Percentiles rank a stretch among this genome's conserved stretches.
phyloP scores from a whole-genome alignment of 1,140 invertebrate genomes.

The Chironomus tepperi region DNA sequence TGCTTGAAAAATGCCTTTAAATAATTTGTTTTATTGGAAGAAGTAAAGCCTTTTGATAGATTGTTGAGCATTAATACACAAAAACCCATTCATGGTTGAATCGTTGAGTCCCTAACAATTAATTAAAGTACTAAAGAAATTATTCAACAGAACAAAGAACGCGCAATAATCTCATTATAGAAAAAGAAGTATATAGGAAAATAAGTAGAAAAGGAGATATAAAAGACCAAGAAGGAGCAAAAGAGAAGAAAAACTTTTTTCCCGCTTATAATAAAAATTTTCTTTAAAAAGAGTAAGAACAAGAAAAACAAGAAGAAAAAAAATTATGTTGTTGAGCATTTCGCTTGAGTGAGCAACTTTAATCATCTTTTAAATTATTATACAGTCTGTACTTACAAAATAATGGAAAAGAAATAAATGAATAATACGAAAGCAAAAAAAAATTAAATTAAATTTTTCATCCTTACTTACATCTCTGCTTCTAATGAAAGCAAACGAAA shows the following conservation, averaged over 20 bases:
- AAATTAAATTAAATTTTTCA: neutral
- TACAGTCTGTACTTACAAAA: neutral
- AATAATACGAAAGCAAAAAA: neutral
- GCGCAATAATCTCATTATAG: neutral
- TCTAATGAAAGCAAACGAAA: neutral
- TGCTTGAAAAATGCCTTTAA: too few species aligned
- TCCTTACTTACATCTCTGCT: too few species aligned
- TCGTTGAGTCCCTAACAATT: neutral
- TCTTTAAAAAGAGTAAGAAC: neutral
- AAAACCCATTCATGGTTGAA: too few species aligned
- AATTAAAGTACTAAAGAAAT: neutral
- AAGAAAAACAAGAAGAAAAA: too few species aligned
- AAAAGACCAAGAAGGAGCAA: too few species aligned
- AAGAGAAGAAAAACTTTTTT: neutral
- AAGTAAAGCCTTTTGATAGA: neutral
- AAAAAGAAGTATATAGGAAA: neutral
- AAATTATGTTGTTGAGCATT: neutral
- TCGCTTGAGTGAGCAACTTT: conserved; percentile 1
- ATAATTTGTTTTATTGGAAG: too few species aligned
- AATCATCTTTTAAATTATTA: neutral
- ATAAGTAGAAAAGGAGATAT: neutral
- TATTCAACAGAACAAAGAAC: conserved; percentile 2
- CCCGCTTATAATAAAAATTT: neutral
- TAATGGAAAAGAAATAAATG: neutral
- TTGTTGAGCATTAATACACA: neutral